A percentile compares a stretch with the other conserved stretches of the same genome.
These are phyloP conservation scores for Teinopalpus imperialis DNA, from an alignment of 2,888 invertebrate genomes.

Conservation along the genomic window DNA sequence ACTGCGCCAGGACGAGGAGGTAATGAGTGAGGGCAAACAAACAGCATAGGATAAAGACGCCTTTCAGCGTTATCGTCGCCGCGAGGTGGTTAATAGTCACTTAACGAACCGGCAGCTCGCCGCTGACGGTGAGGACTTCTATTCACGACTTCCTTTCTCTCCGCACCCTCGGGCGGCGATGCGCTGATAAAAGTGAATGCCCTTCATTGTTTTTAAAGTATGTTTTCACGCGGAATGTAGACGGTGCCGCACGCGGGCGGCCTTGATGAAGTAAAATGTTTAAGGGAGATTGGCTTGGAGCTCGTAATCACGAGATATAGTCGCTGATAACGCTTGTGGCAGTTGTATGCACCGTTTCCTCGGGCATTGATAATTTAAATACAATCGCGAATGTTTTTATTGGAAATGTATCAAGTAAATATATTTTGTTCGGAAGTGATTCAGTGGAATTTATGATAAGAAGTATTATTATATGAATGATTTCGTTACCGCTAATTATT, in stretches of 20 bases:
- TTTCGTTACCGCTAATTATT: constrained; percentile 18
- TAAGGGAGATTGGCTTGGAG: constrained; percentile 52
- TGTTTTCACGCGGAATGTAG: constrained; percentile 61
- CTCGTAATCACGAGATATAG: constrained; percentile 49
- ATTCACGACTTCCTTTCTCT: constrained; percentile 65
- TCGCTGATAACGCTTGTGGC: constrained; percentile 26
- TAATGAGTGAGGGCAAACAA: constrained; percentile 66
- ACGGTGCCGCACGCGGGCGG: constrained; percentile 50
- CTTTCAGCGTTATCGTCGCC: constrained; percentile 75
- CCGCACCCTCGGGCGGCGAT: constrained; percentile 65
- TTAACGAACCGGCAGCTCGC: constrained; percentile 68
- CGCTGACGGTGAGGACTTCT: constrained; percentile 60
- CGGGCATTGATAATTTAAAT: constrained; percentile 14
- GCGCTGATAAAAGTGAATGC: constrained; percentile 76
- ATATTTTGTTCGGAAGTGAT: constrained; percentile 7
- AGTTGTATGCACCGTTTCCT: constrained; percentile 13
- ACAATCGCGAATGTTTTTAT: constrained; percentile 14
- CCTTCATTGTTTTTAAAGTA: constrained; percentile 73
- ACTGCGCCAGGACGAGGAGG: constrained; percentile 70
- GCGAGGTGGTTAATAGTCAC: constrained; percentile 74
- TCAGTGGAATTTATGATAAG: constrained; percentile 17
- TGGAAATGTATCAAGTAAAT: constrained; percentile 4
- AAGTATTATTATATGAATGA: background rate
- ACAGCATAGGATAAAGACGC: constrained; percentile 44
- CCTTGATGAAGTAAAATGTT: constrained; percentile 52